These are phyloP conservation scores for Babyrousa celebensis DNA, from an alignment of 2,797 vertebrate genomes.

Conservation along the genomic window DNA sequence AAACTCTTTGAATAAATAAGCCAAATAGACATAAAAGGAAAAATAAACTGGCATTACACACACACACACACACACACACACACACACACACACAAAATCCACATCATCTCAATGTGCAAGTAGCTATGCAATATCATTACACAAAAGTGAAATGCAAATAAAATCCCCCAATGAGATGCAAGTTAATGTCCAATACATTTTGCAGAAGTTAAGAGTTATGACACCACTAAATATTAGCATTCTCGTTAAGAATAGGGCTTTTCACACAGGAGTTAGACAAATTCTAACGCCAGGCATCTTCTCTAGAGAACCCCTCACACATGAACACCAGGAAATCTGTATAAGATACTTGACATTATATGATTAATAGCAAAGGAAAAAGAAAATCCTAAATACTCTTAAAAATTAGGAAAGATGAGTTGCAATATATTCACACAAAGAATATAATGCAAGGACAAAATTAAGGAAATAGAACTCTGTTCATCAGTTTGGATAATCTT, in stretches of 20 bases:
- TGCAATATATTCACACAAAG: not conserved
- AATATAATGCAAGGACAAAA: not conserved
- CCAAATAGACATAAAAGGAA: not conserved
- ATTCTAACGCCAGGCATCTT: not conserved
- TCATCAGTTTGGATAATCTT: not conserved
- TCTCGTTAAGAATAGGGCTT: not conserved
- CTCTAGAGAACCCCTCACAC: not conserved
- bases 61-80: not conserved
- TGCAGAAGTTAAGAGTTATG: not conserved
- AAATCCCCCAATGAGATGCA: not conserved
- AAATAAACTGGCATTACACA: not conserved
- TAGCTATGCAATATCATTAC: not conserved
- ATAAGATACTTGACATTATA: not conserved
- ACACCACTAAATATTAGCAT: not conserved
- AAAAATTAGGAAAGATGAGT: not conserved
- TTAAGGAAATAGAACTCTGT: not conserved
- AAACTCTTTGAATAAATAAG: conserved; percentile 19
- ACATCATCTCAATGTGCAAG: not conserved
- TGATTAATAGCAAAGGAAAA: not conserved
- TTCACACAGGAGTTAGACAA: not conserved
- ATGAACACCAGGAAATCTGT: not conserved
- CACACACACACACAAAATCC: not conserved
- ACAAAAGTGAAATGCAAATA: not conserved
- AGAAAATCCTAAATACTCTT: not conserved
- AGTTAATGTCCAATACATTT: not conserved